Evolutionary conservation across 2,113 vertebrate genomes (phyloP), one percentile per base, ranked within the genome.

Genomic region (Osmerus mordax): DNA sequence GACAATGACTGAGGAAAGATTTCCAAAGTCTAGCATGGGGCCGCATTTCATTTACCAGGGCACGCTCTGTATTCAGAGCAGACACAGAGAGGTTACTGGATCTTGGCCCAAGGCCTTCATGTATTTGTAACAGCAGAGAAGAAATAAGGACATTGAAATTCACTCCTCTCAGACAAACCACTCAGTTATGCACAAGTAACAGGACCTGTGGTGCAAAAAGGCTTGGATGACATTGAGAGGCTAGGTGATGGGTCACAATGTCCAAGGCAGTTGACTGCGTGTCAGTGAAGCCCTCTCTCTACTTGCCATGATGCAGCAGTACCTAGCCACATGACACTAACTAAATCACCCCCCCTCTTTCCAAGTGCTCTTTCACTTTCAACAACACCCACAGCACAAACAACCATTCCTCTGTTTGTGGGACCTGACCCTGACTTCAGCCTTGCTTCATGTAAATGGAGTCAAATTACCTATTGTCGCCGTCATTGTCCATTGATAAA

Each of bases 1-100:
- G 71, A 86, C 84, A 87, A 88, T 89, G 85, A 89, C 87, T 78
- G 78, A 84, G 88, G 84, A 84, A 72, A 86, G 78, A 84, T 84
- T 86, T 77, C 58, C 81, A 76, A 86, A 85, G 78, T 88, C 81
- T 84, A 75, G 77, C 76, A 76, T 73, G 76, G 69, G 18, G 74
- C 79, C 71, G 78, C 70, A 78, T 87, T 71, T 80, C 72, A 85
- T 85, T 81, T 81, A 80, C 75, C 74, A 74, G 75, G 19, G 67
- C 36, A 78, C 77, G 78, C 63, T 82, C 81, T 74, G 74, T 78
- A 83, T 82, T 83, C 77, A 76, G 65, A 87, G 83, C 81, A 84
- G 77, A 84, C 79, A 73, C 79, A 83, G 68, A 84, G 18, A 77
- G 76, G 75, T 70, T 71, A 32, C 67, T 32, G 54, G 79, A 61